A percentile compares a stretch with the other conserved stretches of the same genome.
Evolutionary conservation across 2,797 vertebrate genomes (phyloP).

Genomic region (Thalassophryne amazonica): DNA sequence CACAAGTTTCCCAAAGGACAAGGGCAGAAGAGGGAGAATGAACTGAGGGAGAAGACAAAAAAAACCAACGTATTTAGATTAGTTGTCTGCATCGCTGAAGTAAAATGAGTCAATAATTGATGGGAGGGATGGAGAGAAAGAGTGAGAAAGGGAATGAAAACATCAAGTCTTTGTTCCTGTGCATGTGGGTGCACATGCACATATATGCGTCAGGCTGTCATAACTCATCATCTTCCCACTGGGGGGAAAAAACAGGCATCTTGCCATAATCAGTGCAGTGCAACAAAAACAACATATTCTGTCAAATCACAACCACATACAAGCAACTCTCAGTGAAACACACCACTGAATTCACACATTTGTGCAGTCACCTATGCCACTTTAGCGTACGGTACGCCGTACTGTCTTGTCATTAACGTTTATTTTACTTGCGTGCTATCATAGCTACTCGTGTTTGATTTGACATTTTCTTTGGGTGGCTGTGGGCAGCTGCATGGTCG

Average conservation of each 20-base stretch:
- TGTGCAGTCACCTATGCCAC: neutral
- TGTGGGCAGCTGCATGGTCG: slow-evolving; percentile 35
- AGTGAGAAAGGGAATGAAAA: slow-evolving; percentile 10
- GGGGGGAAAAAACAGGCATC: neutral
- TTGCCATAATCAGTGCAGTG: slow-evolving; percentile 45
- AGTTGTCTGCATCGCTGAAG: slow-evolving; percentile 32
- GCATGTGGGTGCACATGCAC: slow-evolving; percentile 34
- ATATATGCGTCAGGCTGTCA: slow-evolving; percentile 49
- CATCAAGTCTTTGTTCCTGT: slow-evolving; percentile 52
- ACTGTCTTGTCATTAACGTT: slow-evolving; percentile 15
- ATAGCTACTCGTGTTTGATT: slow-evolving; percentile 25
- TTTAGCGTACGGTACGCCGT: neutral
- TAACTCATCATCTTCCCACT: slow-evolving; percentile 54
- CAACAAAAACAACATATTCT: slow-evolving; percentile 42
- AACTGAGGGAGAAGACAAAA: neutral
- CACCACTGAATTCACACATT: no score
- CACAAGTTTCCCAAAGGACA: slow-evolving; percentile 4
- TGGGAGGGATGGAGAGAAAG: slow-evolving; percentile 29
- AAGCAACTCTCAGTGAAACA: no score
- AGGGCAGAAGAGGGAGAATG: neutral
- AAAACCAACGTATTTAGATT: slow-evolving; percentile 19
- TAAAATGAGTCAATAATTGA: slow-evolving; percentile 41
- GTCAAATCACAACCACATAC: slow-evolving; percentile 26
- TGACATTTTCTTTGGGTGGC: slow-evolving; percentile 64
- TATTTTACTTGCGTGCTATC: slow-evolving; percentile 50